Base-by-base conservation (phyloP, 1,140 invertebrate genomes). In the Ooceraea biroi region DNA sequence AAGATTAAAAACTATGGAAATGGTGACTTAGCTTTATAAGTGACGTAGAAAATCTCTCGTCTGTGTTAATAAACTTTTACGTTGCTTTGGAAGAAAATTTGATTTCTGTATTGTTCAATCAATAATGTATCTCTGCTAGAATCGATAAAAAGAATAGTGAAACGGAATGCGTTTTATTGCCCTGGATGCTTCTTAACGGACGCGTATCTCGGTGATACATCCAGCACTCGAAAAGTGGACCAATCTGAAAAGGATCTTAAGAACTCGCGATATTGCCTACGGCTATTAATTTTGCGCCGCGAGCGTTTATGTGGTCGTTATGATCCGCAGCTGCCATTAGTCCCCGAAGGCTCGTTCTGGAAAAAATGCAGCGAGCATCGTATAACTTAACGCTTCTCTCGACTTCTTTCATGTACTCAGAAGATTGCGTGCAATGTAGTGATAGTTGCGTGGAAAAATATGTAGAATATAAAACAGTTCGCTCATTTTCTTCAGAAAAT, bases 231-330 rank as follows among this genome's bases (percentile, higher is more conserved):
- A 80, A 58, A 80, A 80, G 65, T 80, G 22, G 65, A 71, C 36
- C 52, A 80, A 69, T 80, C 22, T 69, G 41, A 80, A 25, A 50
- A 19, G 19, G 12, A 30, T 36, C 25, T 78, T 71, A 30, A 71
- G 17, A 63, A 12, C n/a, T 7, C 5, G 57, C 19, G 44, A 52
- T 82, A 65, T 83, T 30, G 17, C 71, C 14, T 11, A 12, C 12
- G 46, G 57, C 66, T 71, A 80, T 82, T 84, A 84, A 84, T 55
- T 57, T 82, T 30, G n/a, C 61, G 58, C 44, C 36, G 22, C 46
- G 30, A 44, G 22, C 57, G n/a, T 84, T 84, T 84, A 82, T 46
- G 25, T 22, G 55, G 71, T 69, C 46, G 30, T 80, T 76, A 80
- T 41, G 36, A 58, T 8, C 61, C 14, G 50, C 30, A 71, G 36